Conservation (phyloP, 2,113 vertebrate species). For the Microcebus jonahi region DNA sequence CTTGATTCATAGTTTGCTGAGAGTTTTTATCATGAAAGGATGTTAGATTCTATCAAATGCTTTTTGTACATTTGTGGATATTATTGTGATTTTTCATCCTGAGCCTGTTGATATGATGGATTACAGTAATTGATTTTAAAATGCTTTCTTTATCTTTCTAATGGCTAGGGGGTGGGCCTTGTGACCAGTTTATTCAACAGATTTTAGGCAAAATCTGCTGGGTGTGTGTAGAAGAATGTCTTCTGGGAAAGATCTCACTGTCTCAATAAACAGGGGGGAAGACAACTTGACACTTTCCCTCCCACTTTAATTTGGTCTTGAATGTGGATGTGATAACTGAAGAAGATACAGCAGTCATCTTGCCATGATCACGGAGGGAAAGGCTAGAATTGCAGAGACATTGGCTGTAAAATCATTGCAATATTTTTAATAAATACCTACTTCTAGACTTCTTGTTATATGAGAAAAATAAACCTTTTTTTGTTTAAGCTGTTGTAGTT, state of each 20-base stretch:
- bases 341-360: neutral
- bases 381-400: neutral
- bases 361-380: neutral
- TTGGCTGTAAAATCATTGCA: constrained; percentile 7
- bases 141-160: neutral
- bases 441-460: neutral
- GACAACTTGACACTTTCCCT: neutral
- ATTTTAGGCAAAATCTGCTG: neutral
- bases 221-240: neutral
- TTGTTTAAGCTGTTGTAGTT: neutral
- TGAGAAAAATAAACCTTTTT: neutral
- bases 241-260: neutral
- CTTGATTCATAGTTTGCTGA: neutral
- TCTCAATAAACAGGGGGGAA: neutral
- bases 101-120: neutral
- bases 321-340: neutral
- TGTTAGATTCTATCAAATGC: neutral
- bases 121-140: neutral
- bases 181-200: neutral
- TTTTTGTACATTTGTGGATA: neutral
- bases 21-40: neutral
- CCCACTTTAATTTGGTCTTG: neutral
- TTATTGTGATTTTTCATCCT: neutral
- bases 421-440: neutral
- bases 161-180: neutral